Conservation (phyloP, 2,797 vertebrate genomes). For the Salarias fasciatus region DNA sequence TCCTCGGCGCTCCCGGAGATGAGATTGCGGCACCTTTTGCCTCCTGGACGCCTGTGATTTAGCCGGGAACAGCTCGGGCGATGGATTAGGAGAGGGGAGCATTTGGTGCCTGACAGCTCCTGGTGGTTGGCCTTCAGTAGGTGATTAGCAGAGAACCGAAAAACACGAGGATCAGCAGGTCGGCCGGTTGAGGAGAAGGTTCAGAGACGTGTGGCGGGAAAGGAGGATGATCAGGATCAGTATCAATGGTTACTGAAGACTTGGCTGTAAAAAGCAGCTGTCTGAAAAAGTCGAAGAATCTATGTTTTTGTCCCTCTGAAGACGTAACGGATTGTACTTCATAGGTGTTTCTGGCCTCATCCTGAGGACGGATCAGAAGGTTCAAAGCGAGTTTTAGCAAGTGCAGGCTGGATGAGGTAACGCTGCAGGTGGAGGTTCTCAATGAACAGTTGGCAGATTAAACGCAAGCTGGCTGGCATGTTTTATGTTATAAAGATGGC, state of each 20-base stretch:
- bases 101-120: constrained; percentile 52
- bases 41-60: constrained; percentile 40
- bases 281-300: constrained; percentile 27
- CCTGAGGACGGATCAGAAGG: constrained; percentile 36
- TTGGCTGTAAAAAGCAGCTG: constrained; percentile 12
- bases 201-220: constrained; percentile 9
- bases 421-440: constrained; percentile 65
- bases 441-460: constrained; percentile 46
- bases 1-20: constrained; percentile 33
- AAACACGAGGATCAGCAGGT: constrained; percentile 23
- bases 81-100: constrained; percentile 61
- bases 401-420: constrained; percentile 65
- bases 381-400: constrained; percentile 65
- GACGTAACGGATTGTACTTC: constrained; percentile 37
- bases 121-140: constrained; percentile 44
- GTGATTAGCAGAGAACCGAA: constrained; percentile 36
- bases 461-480: constrained; percentile 27
- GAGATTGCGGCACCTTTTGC: constrained; percentile 42
- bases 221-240: constrained; percentile 1
- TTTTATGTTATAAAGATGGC: constrained; percentile 48
- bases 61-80: constrained; percentile 39
- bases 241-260: constrained; percentile 14
- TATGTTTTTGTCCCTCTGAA: constrained; percentile 32
- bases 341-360: constrained; percentile 6
- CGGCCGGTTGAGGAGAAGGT: constrained; percentile 8